These are phyloP conservation scores for Heliconius sara DNA, from an alignment of 2,888 invertebrate species.

Conservation along the genomic window DNA sequence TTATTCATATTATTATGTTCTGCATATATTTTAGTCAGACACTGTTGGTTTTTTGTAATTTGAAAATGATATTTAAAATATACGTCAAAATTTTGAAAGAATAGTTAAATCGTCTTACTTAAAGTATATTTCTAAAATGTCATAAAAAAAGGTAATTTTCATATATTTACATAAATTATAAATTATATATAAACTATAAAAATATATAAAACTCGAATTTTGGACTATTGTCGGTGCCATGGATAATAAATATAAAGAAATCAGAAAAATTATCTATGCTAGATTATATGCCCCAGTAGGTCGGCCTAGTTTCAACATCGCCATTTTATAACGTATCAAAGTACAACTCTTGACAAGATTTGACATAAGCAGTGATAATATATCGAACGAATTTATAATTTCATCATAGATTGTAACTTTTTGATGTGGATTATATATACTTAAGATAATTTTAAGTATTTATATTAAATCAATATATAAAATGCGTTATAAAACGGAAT, in stretches of 20 bases:
- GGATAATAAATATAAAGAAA: slow-evolving; percentile 22
- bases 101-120: too few relatives aligned
- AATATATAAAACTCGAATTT: background rate
- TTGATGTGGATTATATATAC: background rate
- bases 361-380: background rate
- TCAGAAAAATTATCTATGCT: slow-evolving; percentile 22
- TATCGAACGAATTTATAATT: background rate
- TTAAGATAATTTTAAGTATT: background rate
- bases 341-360: slow-evolving; percentile 2
- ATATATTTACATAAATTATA: too few relatives aligned
- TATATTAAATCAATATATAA: background rate
- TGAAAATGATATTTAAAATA: too few relatives aligned
- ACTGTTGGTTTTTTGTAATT: background rate
- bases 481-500: too few relatives aligned
- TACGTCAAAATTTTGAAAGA: background rate
- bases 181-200: background rate
- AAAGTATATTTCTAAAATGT: too few relatives aligned
- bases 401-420: background rate
- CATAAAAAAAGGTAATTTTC: too few relatives aligned
- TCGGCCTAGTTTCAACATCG: slow-evolving; percentile 32
- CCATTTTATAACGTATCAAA: slow-evolving; percentile 23
- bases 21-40: background rate
- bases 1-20: background rate
- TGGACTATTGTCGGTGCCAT: background rate
- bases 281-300: slow-evolving; percentile 28